Base-by-base conservation (phyloP, 2,113 vertebrate genomes). In the Machaerirhynchus nigripectus region DNA sequence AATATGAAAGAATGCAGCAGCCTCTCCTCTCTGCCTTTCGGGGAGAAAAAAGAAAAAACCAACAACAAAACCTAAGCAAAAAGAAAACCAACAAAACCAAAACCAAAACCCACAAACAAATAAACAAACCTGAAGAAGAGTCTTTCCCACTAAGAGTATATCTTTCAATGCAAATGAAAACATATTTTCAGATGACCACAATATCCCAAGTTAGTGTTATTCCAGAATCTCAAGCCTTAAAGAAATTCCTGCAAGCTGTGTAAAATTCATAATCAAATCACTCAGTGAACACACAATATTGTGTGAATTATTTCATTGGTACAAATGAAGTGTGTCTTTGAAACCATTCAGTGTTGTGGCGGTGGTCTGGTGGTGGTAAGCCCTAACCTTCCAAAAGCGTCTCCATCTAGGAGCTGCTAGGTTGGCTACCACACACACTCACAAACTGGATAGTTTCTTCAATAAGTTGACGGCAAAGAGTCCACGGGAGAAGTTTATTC, bases 31-130 rank as follows among this genome's bases (percentile, higher is more conserved):
- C 27, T 73, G 11, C 27, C 16, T 74, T 23, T 39, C 3, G 13
- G 3, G 2, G 14, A 1, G 1, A 2, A 42, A 27, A 60, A 26
- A 39, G 5, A 59, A 8, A 28, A 40, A 71, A 47, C 2, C 8
- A 40, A 15, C 7, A 39, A 14, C 9, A 40, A 70, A 56, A 64
- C 16, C 16, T 31, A 8, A 56, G 19, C 16, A 35, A 50, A 65
- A 84, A 33, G 6, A 28, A 33, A 73, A n/a, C 17, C 53, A 53
- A 21, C 18, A 28, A 77, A 61, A 46, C 6, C 14, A 23, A n/a
- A 33, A 33, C 10, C 0, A 1, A 61, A 47, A 8, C 5, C 18
- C 14, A 39, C 7, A 15, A 57, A 26, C 4, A 46, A 56, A 57
- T 33, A 55, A 55, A 33, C 53, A 11, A 46, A 64, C 3, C 6